A percentile compares a stretch with the other conserved stretches of the same genome.
phyloP scores from a whole-genome alignment of 2,797 vertebrate genomes.

The Carapus acus region DNA sequence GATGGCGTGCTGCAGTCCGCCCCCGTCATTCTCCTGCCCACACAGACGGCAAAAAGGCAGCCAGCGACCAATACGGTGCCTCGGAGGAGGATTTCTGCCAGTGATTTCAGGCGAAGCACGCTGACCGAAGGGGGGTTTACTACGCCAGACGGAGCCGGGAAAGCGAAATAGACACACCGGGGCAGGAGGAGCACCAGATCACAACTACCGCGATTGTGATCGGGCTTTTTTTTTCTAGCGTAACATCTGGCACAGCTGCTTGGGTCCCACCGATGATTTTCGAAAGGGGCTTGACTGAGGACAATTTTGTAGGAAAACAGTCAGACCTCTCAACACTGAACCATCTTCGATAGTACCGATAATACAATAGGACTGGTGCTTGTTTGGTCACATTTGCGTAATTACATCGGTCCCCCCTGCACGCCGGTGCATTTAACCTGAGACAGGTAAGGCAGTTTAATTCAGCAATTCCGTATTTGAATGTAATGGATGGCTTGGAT shows the following conservation, averaged over 20 bases:
- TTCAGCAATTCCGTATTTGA: background rate
- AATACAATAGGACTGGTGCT: slow-evolving; percentile 19
- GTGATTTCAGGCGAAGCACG: slow-evolving; percentile 64
- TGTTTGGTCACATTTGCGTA: slow-evolving; percentile 32
- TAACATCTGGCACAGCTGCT: slow-evolving; percentile 51
- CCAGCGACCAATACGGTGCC: slow-evolving; percentile 77
- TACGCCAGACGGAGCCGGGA: slow-evolving; percentile 54
- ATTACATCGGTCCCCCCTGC: slow-evolving; percentile 25
- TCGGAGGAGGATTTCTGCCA: slow-evolving; percentile 77
- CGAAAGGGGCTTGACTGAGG: too few relatives aligned
- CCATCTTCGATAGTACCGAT: background rate
- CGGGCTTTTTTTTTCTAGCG: slow-evolving; percentile 23
- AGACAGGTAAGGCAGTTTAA: slow-evolving; percentile 52
- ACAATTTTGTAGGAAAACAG: too few relatives aligned
- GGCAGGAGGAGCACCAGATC: slow-evolving; percentile 38
- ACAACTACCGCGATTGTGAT: slow-evolving; percentile 19
- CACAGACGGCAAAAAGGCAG: slow-evolving; percentile 75
- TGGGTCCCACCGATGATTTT: too few relatives aligned
- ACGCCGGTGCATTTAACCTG: slow-evolving; percentile 23
- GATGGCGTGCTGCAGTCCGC: slow-evolving; percentile 82
- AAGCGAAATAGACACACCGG: slow-evolving; percentile 43
- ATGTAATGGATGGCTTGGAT: background rate
- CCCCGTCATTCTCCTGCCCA: slow-evolving; percentile 83
- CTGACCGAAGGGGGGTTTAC: slow-evolving; percentile 62
- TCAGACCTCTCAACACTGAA: too few relatives aligned